A percentile compares a stretch with the other conserved stretches of the same genome.
Conservation (phyloP, 2,888 invertebrate genomes). For the Xestia c-nigrum region DNA sequence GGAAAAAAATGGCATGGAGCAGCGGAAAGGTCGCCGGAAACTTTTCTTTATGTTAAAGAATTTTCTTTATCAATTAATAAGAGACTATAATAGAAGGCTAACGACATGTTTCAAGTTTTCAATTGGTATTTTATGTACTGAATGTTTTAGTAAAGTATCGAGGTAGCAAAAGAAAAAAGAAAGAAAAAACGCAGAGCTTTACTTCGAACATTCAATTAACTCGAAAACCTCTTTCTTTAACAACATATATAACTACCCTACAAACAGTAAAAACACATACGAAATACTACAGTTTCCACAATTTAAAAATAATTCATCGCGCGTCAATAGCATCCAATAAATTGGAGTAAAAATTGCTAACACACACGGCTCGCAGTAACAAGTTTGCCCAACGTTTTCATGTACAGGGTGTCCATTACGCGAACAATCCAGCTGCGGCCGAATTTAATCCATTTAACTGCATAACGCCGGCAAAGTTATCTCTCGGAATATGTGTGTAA, state of each 20-base stretch:
- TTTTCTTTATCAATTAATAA: conserved; percentile 51
- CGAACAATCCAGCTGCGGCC: conserved; percentile 84
- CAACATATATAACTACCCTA: neutral
- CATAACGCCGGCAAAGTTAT: conserved; percentile 82
- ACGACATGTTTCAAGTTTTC: conserved; percentile 15
- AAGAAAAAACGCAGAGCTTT: neutral
- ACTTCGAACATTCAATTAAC: neutral
- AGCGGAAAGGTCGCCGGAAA: conserved; percentile 55
- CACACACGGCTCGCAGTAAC: conserved; percentile 68
- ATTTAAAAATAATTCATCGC: conserved; percentile 52
- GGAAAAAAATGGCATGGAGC: conserved; percentile 67
- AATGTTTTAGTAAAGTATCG: neutral
- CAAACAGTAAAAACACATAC: neutral
- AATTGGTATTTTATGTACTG: neutral
- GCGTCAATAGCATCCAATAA: conserved; percentile 58
- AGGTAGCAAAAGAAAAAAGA: neutral
- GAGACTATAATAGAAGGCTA: conserved; percentile 23
- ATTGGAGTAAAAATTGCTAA: conserved; percentile 64
- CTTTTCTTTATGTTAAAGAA: conserved; percentile 56
- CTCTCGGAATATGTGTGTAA: conserved; percentile 81
- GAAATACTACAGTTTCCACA: conserved; percentile 33
- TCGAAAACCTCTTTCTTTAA: conserved; percentile 7
- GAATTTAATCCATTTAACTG: conserved; percentile 87
- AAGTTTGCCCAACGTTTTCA: conserved; percentile 74
- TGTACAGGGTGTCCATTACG: conserved; percentile 82